Conservation (phyloP, 2,888 invertebrate species). For the Argyresthia goedartella region DNA sequence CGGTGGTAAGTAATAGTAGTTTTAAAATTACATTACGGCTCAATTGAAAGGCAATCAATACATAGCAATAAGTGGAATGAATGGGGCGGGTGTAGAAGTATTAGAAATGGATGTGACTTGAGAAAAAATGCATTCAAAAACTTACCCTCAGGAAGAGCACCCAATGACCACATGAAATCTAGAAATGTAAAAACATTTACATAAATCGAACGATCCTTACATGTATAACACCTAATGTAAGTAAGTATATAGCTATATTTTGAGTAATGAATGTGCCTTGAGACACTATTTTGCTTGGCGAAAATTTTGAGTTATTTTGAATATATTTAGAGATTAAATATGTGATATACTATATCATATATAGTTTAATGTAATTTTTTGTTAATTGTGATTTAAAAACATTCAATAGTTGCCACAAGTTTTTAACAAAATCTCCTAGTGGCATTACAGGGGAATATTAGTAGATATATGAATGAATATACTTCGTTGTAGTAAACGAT, state of each 20-base stretch:
- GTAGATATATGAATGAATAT: constrained; percentile 11
- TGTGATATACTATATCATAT: neutral
- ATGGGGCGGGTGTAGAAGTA: constrained; percentile 32
- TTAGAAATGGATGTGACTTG: constrained; percentile 36
- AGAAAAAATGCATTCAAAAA: constrained; percentile 53
- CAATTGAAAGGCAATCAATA: neutral
- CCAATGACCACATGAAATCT: constrained; percentile 99
- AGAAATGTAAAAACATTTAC: constrained; percentile 77
- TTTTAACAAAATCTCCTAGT: neutral
- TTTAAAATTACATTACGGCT: neutral
- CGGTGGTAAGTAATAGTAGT: neutral
- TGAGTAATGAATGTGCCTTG: constrained; percentile 37
- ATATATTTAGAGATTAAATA: constrained; percentile 1
- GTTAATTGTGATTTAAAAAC: neutral
- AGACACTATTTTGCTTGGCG: constrained; percentile 72
- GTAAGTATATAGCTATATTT: constrained; percentile 14
- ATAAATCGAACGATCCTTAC: constrained; percentile 68
- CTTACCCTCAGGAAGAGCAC: constrained; percentile 98
- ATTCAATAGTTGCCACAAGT: neutral
- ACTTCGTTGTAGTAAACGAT: neutral
- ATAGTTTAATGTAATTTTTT: neutral
- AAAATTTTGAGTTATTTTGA: constrained; percentile 25
- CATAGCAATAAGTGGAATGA: neutral
- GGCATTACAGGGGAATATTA: constrained; percentile 48
- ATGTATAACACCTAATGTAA: constrained; percentile 18